These are phyloP conservation scores for Drosophila oshimai DNA, from an alignment of 1,140 invertebrate genomes.

Conservation along the genomic window DNA sequence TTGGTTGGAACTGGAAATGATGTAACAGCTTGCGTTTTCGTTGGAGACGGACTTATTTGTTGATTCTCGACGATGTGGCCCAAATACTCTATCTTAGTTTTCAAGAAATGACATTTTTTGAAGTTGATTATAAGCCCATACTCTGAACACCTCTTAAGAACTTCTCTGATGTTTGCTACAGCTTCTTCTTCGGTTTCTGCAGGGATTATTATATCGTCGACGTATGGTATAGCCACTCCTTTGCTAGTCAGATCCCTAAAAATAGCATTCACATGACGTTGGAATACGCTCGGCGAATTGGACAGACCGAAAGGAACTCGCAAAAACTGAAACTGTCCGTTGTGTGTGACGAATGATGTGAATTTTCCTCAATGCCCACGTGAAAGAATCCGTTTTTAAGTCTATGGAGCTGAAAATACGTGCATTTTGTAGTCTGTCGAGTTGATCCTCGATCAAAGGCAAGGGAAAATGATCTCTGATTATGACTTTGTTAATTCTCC, in stretches of 20 bases:
- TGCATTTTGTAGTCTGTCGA: too few relatives aligned
- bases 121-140: not conserved
- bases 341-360: not conserved
- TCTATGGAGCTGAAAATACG: too few relatives aligned
- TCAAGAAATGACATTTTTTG: not conserved
- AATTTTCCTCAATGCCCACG: not conserved
- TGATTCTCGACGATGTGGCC: not conserved
- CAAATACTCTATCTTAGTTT: not conserved
- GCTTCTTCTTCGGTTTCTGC: not conserved
- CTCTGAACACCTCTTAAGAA: not conserved
- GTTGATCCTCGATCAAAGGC: not conserved
- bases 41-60: not conserved
- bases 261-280: not conserved
- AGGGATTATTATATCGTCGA: not conserved
- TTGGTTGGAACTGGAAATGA: too few relatives aligned
- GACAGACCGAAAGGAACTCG: not conserved
- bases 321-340: not conserved
- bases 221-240: not conserved
- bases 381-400: not conserved
- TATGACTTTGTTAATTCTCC: too few relatives aligned
- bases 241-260: not conserved
- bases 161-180: not conserved
- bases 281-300: not conserved
- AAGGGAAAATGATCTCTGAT: not conserved
- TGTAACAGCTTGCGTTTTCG: too few relatives aligned